These are phyloP conservation scores for Eulemur mongoz DNA, from an alignment of 2,797 vertebrate species.

Conservation along the genomic window DNA sequence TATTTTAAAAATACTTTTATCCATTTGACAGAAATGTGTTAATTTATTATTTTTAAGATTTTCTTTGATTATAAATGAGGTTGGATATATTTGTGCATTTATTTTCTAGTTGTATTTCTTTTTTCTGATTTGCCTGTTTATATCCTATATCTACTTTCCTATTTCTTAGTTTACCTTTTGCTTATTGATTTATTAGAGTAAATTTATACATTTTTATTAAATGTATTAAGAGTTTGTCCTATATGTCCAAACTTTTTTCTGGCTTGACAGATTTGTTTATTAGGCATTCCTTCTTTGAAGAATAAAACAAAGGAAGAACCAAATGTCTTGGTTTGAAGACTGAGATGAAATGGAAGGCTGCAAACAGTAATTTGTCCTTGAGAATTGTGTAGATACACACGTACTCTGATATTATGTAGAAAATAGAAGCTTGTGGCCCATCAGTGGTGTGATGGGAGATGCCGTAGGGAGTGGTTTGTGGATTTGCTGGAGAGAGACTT, in stretches of 20 bases:
- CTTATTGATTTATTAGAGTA: neutral
- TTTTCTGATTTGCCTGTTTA: neutral
- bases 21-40: neutral
- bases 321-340: neutral
- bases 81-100: neutral
- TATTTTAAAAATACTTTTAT: neutral
- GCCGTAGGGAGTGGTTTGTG: neutral
- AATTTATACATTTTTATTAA: slow-evolving; percentile 24
- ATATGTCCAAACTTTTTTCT: neutral
- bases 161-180: neutral
- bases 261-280: neutral
- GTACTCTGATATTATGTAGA: neutral
- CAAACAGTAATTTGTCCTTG: neutral
- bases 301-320: neutral
- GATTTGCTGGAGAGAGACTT: neutral
- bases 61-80: neutral
- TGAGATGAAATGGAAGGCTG: neutral
- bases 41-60: neutral
- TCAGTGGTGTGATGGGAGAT: neutral
- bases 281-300: neutral
- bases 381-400: neutral
- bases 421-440: neutral
- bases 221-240: neutral
- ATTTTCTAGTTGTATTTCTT: slow-evolving; percentile 8
- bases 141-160: neutral